Percentiles rank a stretch among this genome's conserved stretches.
These are phyloP conservation scores for Sporophila hypoxantha DNA, from an alignment of 2,113 vertebrate genomes.

Conservation along the genomic window DNA sequence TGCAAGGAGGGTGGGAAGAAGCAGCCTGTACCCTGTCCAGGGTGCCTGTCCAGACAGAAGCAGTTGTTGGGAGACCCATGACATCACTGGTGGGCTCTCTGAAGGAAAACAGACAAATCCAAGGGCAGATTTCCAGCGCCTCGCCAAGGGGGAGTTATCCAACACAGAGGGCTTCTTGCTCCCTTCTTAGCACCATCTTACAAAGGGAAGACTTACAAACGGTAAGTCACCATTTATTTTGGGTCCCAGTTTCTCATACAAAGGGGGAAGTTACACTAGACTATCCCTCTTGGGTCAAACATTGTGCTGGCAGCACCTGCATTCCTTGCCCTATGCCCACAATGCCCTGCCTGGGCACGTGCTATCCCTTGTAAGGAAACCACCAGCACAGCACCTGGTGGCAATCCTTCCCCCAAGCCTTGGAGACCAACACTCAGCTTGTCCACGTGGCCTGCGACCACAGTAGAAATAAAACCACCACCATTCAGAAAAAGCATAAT, in stretches of 20 bases:
- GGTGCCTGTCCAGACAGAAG: not conserved
- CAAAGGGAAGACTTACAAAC: not conserved
- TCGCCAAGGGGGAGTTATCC: not conserved
- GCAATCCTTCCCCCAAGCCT: not conserved
- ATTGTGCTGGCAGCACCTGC: not conserved
- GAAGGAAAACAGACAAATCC: not conserved
- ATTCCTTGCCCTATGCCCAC: not conserved
- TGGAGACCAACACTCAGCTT: fast-evolving
- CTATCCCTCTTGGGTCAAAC: not conserved
- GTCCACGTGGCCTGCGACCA: fast-evolving
- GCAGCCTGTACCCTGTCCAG: not conserved
- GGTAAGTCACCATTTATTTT: not conserved
- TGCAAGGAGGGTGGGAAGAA: not conserved
- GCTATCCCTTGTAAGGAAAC: not conserved
- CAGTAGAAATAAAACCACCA: not conserved
- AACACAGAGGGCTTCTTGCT: not conserved
- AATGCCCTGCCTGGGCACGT: too few species aligned
- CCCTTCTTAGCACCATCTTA: not conserved
- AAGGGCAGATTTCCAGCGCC: not conserved
- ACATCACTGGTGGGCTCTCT: not conserved
- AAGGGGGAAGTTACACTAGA: not conserved
- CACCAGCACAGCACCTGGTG: not conserved
- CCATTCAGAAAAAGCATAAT: not conserved
- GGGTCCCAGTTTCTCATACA: not conserved
- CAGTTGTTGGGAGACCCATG: not conserved